These are phyloP conservation scores for Tryphoninae sp. DNA, from an alignment of 2,888 invertebrate genomes.

Conservation along the genomic window DNA sequence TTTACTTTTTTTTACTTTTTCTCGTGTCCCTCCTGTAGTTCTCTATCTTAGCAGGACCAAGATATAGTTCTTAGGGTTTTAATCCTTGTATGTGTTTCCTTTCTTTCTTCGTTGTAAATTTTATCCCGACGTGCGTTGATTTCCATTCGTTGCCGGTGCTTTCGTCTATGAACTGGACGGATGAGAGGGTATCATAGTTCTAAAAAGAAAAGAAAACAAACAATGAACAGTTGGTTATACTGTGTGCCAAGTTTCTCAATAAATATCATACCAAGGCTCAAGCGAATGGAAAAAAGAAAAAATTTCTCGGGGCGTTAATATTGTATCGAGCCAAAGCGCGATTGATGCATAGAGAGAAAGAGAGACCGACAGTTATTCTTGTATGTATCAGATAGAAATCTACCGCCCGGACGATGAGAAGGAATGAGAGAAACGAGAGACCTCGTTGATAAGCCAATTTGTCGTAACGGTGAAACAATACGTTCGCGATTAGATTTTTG, in stretches of 20 bases:
- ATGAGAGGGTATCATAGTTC: conserved; percentile 30
- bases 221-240: conserved; percentile 9
- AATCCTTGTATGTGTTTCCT: not conserved
- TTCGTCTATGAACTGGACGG: conserved; percentile 44
- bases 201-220: conserved; percentile 31
- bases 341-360: conserved; percentile 47
- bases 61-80: conserved; percentile 44
- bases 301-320: too few relatives aligned
- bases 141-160: conserved; percentile 49
- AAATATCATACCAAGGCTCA: conserved; percentile 42
- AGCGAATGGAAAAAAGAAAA: not conserved
- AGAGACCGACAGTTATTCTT: conserved; percentile 59
- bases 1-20: conserved; percentile 5
- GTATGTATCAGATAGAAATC: conserved; percentile 56
- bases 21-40: conserved; percentile 41
- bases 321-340: conserved; percentile 52
- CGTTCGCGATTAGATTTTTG: conserved; percentile 43
- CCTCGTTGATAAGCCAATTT: conserved; percentile 43
- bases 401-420: conserved; percentile 26
- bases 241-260: conserved; percentile 56
- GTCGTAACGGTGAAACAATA: conserved; percentile 16
- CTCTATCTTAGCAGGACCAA: conserved; percentile 62
- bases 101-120: conserved; percentile 9
- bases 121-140: conserved; percentile 15
- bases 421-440: conserved; percentile 15